Conservation (phyloP, 2,797 vertebrate species). For the Orestias chungarensis region DNA sequence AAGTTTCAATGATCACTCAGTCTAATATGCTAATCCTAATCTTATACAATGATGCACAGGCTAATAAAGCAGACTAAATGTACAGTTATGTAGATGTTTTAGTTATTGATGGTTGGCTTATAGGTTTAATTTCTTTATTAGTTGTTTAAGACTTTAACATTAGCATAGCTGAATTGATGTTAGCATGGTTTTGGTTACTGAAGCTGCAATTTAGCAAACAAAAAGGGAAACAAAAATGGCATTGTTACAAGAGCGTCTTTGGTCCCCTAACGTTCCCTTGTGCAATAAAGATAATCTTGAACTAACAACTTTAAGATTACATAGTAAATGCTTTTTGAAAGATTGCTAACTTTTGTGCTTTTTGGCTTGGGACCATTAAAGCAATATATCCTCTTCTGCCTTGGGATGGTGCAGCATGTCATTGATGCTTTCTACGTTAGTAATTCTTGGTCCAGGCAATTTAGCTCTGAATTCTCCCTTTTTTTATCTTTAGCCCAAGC, state of each 20-base stretch:
- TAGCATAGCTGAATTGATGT: conserved; percentile 17
- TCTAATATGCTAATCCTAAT: neutral
- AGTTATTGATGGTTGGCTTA: neutral
- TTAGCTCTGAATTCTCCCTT: conserved; percentile 56
- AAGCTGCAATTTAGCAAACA: neutral
- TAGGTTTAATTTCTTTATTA: neutral
- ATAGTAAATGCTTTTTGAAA: neutral
- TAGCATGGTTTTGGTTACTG: neutral
- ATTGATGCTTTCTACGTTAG: conserved; percentile 13
- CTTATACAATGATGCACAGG: neutral
- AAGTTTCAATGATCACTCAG: neutral
- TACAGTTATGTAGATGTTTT: neutral
- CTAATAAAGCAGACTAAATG: neutral
- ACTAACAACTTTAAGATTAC: neutral
- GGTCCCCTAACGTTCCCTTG: neutral
- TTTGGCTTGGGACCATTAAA: conserved; percentile 4
- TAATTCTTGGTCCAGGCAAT: conserved; percentile 3
- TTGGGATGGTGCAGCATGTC: conserved; percentile 37
- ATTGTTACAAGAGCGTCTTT: neutral
- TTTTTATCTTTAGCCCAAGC: conserved; percentile 66
- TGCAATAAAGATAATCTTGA: neutral
- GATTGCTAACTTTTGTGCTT: neutral
- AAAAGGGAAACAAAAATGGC: no score
- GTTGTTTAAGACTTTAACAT: conserved; percentile 4
- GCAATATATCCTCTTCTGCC: conserved; percentile 10